Evolutionary conservation across 2,888 invertebrate genomes (phyloP), one percentile per base, ranked within the genome.

Genomic region (Xylota segnis): DNA sequence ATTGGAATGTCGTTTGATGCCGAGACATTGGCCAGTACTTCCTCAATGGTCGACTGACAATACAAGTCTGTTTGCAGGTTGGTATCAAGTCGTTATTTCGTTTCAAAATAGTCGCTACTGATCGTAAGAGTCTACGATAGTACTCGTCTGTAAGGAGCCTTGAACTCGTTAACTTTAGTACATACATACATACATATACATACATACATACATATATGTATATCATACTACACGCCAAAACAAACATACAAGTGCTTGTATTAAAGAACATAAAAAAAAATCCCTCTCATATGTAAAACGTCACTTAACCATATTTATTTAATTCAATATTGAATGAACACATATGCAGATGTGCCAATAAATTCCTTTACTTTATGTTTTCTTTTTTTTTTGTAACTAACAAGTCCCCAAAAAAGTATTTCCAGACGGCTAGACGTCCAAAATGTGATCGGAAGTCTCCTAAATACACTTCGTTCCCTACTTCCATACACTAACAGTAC

Each of bases 361-460:
- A 4, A 16, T 27, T 37, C 32, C n/a, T 9, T 16, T 3, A 16
- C 12, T 16, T 23, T 23, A 23, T 23, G 23, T 23, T 23, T 23
- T 23, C n/a, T n/a, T 23, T 37, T 50, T 52, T 27, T 5, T 9
- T 50, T 50, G 27, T 5, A 61, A 45, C n/a, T 3, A 34, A 10
- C 23, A 16, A 58, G 10, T 34, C 14, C 43, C 56, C 29, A 56
- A 68, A 66, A 71, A 47, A 40, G 18, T 32, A 71, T 61, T 76
- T 61, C 90, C 90, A 91, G 91, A 91, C 91, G 91, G 91, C 91
- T 90, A 91, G 91, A 91, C 91, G 76, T 81, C 78, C 83, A 86
- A 88, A 87, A 87, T 88, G 90, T 89, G 89, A 90, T 89, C 91
- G 91, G 91, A 91, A 91, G 91, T 91, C 89, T 89, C 90, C 91